Evolutionary conservation across 2,888 invertebrate genomes (phyloP), one percentile per base, ranked within the genome.

Genomic region (Zele albiditarsus): DNA sequence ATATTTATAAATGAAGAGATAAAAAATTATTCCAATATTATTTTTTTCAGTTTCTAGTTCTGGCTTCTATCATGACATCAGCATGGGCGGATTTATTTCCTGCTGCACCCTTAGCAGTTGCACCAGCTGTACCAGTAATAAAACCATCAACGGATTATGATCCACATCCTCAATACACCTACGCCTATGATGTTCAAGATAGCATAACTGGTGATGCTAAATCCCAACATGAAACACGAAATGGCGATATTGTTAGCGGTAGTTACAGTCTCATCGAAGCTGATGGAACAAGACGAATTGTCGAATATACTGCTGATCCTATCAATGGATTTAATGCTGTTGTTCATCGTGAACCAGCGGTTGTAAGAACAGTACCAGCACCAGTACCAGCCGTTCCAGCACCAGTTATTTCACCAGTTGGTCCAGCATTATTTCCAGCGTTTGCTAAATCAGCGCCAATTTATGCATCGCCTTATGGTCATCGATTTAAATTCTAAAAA

Each of bases 271-370:
- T 88, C 42, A 86, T 88, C 74, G 87, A 88, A 75, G 86, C 87
- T 27, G 87, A 88, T 27, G 87, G 87, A 16, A 88, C 87, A 5
- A 82, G 87, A 12, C 81, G 87, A 20, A 78, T 85, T 57, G 87
- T 88, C 62, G 86, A 87, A 42, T 88, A 88, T 77, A 83, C 84
- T 0, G 87, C 87, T 0, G 89, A 89, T 73, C 82, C 88, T 1
- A 73, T 88, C 42, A 87, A 89, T 73, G 87, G 87, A 65, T 88
- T 88, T 76, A 88, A 88, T 74, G 87, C 87, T 3, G 83, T 88
- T 5, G 87, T 88, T 0, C 87, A 86, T 66, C 82, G 87, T 20
- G 86, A 87, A 76, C 87, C 87, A 5, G 83, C 85, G 0, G 78
- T 87, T 14, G 75, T 87, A 3, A 84, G 82, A 71, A 79, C 80